Evolutionary conservation across 1,140 invertebrate genomes (phyloP).

Genomic region (Venturia canescens): DNA sequence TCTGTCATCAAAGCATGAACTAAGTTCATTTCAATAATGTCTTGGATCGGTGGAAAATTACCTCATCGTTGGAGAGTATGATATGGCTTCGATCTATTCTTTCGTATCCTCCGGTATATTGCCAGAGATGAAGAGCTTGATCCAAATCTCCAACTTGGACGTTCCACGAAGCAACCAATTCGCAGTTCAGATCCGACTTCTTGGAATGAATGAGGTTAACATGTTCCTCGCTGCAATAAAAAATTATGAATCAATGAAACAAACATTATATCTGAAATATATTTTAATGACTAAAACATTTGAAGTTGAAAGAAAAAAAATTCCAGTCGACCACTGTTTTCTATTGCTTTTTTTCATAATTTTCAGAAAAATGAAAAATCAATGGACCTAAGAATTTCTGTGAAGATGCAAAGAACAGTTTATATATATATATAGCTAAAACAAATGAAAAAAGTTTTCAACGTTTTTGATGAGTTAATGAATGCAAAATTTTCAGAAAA

Average conservation of each 20-base stretch:
- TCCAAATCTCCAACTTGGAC: slow-evolving; percentile 98
- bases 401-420: no score
- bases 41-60: slow-evolving; percentile 73
- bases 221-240: slow-evolving; percentile 84
- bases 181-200: slow-evolving; percentile 83
- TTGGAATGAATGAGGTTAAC: slow-evolving; percentile 87
- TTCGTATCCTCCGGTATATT: slow-evolving; percentile 94
- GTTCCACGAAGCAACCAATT: slow-evolving; percentile 90
- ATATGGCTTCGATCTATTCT: slow-evolving; percentile 89
- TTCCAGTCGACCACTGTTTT: neutral
- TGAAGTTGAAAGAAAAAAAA: neutral
- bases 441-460: no score
- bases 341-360: neutral
- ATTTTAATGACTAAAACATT: neutral
- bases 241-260: neutral
- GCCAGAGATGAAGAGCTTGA: slow-evolving; percentile 97
- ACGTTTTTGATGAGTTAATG: no score
- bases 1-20: no score
- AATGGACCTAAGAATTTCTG: no score
- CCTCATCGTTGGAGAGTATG: slow-evolving; percentile 84
- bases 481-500: no score
- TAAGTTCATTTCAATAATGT: no score
- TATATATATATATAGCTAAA: no score
- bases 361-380: neutral
- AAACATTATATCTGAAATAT: slow-evolving; percentile 13